Evolutionary conservation across 1,140 invertebrate genomes (phyloP), one percentile per base, ranked within the genome.

Genomic region (Oscheius sp.): DNA sequence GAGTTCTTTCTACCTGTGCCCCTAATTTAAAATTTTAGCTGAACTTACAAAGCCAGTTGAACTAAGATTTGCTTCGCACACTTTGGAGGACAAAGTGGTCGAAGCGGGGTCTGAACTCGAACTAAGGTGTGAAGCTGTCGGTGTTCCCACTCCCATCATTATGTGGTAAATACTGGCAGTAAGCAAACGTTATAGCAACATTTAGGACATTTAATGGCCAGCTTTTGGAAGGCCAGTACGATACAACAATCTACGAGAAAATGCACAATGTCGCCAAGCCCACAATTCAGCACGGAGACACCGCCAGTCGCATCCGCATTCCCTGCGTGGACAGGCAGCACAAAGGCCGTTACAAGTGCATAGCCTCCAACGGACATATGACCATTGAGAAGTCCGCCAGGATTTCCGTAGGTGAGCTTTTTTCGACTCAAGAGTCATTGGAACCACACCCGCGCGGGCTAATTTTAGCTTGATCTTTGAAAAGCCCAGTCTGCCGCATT

Each of bases 241-340:
- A 66, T 18, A 26, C 62, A 18, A 66, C 42, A 31, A 2, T 67
- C 0, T 73, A n/a, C 31, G 64, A 67, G 34, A 73, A 65, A 20
- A 2, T 73, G 2, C 2, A 10, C 0, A 65, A 73, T 29, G 23
- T 23, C 15, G 52, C 23, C 3, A 66, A 63, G 3, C 2, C 2
- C 2, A 42, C 23, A 1, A 45, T 67, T 2, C 42, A 73, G 46
- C 23, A n/a, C 2, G 71, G 63, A 38, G 58, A 29, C 34, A 34
- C 36, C 49, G 13, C 36, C 2, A 59, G 34, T 20, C 34, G 3
- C 1, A 45, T 58, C 18, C 2, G 34, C 1, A 65, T 73, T 36
- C 72, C 65, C 0, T 62, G 65, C 23, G 66, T 46, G 4, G 20
- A 20, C 26, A 10, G 2, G 0, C 7, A 20, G 0, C 28, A 74